Conservation (phyloP, 2,797 vertebrate genomes). For the Arremon brunneinucha region DNA sequence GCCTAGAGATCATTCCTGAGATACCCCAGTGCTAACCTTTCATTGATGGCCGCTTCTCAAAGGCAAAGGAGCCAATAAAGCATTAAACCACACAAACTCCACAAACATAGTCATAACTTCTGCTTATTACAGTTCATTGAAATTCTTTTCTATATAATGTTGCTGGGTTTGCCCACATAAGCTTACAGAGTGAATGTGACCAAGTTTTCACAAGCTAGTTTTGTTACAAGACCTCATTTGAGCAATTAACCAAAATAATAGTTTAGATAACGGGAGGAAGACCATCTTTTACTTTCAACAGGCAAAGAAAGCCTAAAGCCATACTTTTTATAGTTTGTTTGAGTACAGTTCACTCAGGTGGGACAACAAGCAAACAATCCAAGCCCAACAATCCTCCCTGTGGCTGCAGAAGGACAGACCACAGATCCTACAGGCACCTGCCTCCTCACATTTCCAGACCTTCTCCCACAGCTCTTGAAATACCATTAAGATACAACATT, state of each 20-base stretch:
- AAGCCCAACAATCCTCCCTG: background rate
- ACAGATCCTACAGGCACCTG: fast-evolving
- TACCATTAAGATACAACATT: fast-evolving
- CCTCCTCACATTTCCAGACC: background rate
- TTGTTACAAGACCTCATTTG: background rate
- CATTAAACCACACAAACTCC: background rate
- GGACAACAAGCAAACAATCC: background rate
- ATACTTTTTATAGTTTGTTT: fast-evolving
- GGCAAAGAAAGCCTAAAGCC: fast-evolving
- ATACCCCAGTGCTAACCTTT: background rate
- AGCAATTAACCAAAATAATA: fast-evolving
- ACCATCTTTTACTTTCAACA: background rate
- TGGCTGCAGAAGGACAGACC: background rate
- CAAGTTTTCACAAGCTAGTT: background rate
- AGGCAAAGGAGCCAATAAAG: background rate
- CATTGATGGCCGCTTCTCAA: background rate
- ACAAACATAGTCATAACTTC: background rate
- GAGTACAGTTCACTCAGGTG: background rate
- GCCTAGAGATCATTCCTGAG: background rate
- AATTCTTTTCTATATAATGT: background rate
- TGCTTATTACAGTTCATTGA: background rate
- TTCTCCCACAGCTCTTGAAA: background rate
- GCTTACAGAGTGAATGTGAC: background rate
- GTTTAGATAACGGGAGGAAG: background rate
- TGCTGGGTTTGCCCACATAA: background rate